These are phyloP conservation scores for Linepithema humile DNA, from an alignment of 1,140 invertebrate genomes.

Conservation along the genomic window DNA sequence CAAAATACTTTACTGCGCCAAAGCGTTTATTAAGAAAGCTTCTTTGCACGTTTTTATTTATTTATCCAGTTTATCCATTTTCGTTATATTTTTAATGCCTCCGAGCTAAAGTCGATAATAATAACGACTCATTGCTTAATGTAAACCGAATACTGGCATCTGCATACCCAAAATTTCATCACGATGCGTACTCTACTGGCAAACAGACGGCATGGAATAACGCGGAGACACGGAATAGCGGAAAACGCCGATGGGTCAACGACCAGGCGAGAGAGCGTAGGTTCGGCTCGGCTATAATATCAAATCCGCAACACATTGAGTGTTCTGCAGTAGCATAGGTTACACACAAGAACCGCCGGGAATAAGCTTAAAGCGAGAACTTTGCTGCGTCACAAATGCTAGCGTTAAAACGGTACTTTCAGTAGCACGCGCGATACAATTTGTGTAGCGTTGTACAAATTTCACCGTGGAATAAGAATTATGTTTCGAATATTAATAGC, in stretches of 20 bases:
- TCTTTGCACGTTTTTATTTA: neutral
- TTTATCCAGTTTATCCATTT: neutral
- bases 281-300: conserved; percentile 70
- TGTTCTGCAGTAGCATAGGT: conserved; percentile 56
- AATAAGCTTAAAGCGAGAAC: conserved; percentile 51
- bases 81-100: neutral
- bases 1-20: too few species aligned
- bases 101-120: neutral
- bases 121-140: neutral
- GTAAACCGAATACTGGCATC: neutral
- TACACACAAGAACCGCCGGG: conserved; percentile 54
- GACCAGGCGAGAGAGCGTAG: conserved; percentile 28
- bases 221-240: conserved; percentile 46
- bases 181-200: neutral
- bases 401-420: neutral
- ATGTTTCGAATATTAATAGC: too few species aligned
- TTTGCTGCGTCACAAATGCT: neutral
- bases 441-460: neutral
- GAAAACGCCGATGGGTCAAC: conserved; percentile 47
- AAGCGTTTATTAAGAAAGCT: neutral
- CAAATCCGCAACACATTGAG: conserved; percentile 69
- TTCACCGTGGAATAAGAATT: neutral
- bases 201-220: conserved; percentile 14
- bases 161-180: conserved; percentile 28
- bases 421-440: neutral